These are phyloP conservation scores for Esox masquinongy DNA, from an alignment of 2,797 vertebrate genomes.

Conservation along the genomic window DNA sequence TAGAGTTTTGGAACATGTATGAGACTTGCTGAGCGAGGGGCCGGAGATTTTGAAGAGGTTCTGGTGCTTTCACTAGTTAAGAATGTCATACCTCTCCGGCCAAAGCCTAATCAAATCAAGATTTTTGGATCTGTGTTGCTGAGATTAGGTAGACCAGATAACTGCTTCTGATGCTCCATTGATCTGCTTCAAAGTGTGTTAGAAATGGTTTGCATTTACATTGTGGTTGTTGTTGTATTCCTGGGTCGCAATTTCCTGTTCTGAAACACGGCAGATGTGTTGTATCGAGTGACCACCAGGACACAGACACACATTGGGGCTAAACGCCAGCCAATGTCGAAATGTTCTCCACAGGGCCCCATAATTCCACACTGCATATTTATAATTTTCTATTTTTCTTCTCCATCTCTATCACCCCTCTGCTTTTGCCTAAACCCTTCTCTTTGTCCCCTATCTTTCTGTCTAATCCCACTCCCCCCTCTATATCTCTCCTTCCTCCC, in stretches of 20 bases:
- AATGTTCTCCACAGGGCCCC: neutral
- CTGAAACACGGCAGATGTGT: too few species aligned
- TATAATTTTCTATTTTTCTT: slow-evolving; percentile 35
- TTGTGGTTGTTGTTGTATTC: too few species aligned
- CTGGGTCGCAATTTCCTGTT: too few species aligned
- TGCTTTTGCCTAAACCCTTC: neutral
- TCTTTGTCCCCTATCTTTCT: neutral
- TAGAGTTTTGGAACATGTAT: neutral
- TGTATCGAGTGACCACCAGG: too few species aligned
- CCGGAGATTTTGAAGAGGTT: neutral
- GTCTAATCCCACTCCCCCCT: neutral
- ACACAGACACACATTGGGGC: neutral
- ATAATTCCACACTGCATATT: neutral
- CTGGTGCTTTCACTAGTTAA: neutral
- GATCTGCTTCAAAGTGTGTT: too few species aligned
- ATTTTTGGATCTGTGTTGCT: too few species aligned
- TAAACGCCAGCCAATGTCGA: neutral
- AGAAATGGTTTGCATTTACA: too few species aligned
- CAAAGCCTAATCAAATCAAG: too few species aligned
- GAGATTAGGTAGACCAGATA: too few species aligned
- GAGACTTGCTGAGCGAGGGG: neutral
- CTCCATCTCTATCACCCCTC: neutral
- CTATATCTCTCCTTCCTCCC: neutral
- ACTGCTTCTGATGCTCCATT: too few species aligned
- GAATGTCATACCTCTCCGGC: neutral